Base-by-base conservation (phyloP, 2,888 invertebrate species). In the Dendrolimus pini region DNA sequence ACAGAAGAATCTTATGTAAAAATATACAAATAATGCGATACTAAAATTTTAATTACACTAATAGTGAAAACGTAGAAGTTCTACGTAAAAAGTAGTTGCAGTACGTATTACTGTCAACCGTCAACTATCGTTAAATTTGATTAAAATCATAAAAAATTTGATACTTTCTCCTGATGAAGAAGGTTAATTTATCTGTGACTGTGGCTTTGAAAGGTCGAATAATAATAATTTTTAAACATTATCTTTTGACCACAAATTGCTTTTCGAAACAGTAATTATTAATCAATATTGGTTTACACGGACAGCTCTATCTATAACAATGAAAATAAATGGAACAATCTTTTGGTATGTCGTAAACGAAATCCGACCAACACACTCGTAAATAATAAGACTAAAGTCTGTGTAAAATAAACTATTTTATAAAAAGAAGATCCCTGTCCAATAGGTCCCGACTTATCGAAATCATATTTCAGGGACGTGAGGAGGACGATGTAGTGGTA, bases 401-500 rank as follows among this genome's bases (percentile, higher is more conserved):
- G 76, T 80, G 79, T 81, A 80, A 80, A 79, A 83, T 83, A 82
- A 80, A 83, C 75, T 78, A 79, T 82, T 81, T 81, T 82, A 79
- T 82, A 82, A 82, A 83, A 83, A 80, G 78, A 72, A 67, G 71
- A 78, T 76, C 78, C 78, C 75, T 74, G 83, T 81, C 84, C 86
- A 86, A 88, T 87, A 86, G 83, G 80, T 75, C 75, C 79, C 84
- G 82, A 86, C 83, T 89, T 89, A 89, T 89, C 86, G 88, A 85
- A 88, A 87, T 88, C 88, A 89, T 89, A 89, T 89, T 89, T 89
- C 86, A 89, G 78, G 77, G 78, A 87, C 89, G 87, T 88, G 88
- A 78, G 82, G 83, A 82, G 81, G 78, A 78, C 83, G 79, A 75
- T 81, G 80, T 82, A 80, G 81, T 82, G 63, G 82, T 83, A 85